Evolutionary conservation across 2,113 vertebrate genomes (phyloP).

Genomic region (Gadus chalcogrammus): DNA sequence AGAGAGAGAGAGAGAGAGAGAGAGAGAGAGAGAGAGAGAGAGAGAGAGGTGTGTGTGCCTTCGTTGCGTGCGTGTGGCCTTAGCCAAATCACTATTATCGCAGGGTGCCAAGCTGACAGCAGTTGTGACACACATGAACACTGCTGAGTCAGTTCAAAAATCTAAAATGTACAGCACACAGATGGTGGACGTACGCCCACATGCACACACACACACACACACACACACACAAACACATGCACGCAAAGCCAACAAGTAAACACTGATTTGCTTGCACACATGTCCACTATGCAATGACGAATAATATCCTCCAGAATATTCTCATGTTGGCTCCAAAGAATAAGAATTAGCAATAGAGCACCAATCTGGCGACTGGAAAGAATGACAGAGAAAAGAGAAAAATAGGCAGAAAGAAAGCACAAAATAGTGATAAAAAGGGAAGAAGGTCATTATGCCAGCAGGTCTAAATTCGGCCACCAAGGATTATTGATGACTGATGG

Average conservation of each 20-base stretch:
- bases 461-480: not conserved
- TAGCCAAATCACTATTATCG: not conserved
- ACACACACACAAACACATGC: not conserved
- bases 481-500: not conserved
- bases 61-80: not conserved
- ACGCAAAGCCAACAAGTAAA: not conserved
- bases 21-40: too few species aligned
- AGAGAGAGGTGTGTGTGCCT: not conserved
- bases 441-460: not conserved
- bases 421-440: not conserved
- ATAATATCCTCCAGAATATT: not conserved
- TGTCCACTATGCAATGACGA: not conserved
- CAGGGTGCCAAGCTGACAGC: conserved; percentile 17
- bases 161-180: conserved; percentile 32
- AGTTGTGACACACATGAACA: conserved; percentile 22
- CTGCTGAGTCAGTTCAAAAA: conserved; percentile 41
- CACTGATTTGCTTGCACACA: conserved; percentile 1
- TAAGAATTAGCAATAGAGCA: not conserved
- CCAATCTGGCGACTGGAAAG: not conserved
- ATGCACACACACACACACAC: conserved; percentile 4
- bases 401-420: not conserved
- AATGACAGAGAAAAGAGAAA: not conserved
- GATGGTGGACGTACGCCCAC: conserved; percentile 35
- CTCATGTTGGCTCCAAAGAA: not conserved
- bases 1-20: too few species aligned